A percentile compares a stretch with the other conserved stretches of the same genome.
Conservation (phyloP, 2,888 invertebrate species). For the Hirtodrosophila confusa region DNA sequence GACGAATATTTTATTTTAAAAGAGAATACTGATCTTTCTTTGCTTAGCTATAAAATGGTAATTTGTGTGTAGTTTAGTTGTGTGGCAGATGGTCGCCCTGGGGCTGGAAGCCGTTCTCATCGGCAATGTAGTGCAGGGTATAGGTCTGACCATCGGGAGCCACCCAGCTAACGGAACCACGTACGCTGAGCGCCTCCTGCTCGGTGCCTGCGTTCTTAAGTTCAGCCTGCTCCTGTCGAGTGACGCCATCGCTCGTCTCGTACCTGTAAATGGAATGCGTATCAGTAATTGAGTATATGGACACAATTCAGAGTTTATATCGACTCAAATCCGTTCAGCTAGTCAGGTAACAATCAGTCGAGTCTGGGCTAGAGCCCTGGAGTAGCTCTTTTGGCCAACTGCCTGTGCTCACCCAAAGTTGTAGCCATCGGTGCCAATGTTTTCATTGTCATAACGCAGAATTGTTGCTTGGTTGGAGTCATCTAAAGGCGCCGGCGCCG, state of each 20-base stretch:
- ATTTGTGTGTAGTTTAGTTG: constrained; percentile 30
- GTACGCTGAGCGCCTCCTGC: constrained; percentile 84
- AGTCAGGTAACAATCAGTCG: no score
- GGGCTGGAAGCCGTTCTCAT: constrained; percentile 86
- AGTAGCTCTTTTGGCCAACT: no score
- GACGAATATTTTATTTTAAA: constrained; percentile 10
- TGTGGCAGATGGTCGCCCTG: constrained; percentile 82
- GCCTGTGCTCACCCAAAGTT: constrained; percentile 73
- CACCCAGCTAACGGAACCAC: constrained; percentile 84
- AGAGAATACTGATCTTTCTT: constrained; percentile 21
- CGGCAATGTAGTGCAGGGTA: constrained; percentile 85
- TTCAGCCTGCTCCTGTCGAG: constrained; percentile 83
- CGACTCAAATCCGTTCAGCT: no score
- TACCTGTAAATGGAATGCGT: constrained; percentile 52
- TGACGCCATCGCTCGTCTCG: constrained; percentile 85
- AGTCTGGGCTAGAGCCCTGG: no score
- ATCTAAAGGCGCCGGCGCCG: constrained; percentile 76
- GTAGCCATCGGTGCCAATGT: constrained; percentile 78
- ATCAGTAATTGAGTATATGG: no score
- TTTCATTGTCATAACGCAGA: constrained; percentile 86
- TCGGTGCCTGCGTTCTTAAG: constrained; percentile 84
- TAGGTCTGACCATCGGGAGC: constrained; percentile 85
- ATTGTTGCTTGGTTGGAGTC: constrained; percentile 85
- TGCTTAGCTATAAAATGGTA: not conserved
- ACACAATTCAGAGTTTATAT: no score